A percentile compares a stretch with the other conserved stretches of the same genome.
Evolutionary conservation across 2,888 invertebrate genomes (phyloP).

Genomic region (Mactromeris polynyma): DNA sequence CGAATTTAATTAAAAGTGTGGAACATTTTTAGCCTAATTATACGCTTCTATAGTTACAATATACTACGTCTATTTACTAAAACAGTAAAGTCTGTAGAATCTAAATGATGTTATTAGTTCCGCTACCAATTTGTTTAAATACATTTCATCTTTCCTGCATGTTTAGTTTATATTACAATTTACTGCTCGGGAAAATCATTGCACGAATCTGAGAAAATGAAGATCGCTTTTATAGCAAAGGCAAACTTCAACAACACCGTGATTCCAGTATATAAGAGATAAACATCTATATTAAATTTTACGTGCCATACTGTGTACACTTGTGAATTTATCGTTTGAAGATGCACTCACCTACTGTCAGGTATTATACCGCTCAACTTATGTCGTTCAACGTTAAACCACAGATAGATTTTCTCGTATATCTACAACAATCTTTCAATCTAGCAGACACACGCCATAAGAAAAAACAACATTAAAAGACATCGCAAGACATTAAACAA

Average conservation of each 20-base stretch:
- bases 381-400: neutral
- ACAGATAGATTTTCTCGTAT: neutral
- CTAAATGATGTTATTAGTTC: no score
- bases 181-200: neutral
- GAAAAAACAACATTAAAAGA: neutral
- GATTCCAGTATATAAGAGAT: neutral
- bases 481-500: neutral
- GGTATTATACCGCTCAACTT: neutral
- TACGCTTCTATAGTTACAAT: no score
- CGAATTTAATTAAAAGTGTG: no score
- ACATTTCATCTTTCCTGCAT: no score
- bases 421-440: conserved; percentile 1
- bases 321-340: conserved; percentile 6
- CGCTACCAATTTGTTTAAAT: no score
- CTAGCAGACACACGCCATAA: neutral
- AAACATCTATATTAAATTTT: neutral
- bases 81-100: no score
- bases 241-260: neutral
- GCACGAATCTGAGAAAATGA: neutral
- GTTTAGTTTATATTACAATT: no score
- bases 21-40: no score
- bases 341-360: neutral
- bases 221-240: conserved; percentile 5
- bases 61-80: no score
- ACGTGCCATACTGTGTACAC: neutral